Percentiles rank a stretch among this genome's conserved stretches.
Conservation (phyloP, 1,140 invertebrate genomes). For the Mamestra configurata region DNA sequence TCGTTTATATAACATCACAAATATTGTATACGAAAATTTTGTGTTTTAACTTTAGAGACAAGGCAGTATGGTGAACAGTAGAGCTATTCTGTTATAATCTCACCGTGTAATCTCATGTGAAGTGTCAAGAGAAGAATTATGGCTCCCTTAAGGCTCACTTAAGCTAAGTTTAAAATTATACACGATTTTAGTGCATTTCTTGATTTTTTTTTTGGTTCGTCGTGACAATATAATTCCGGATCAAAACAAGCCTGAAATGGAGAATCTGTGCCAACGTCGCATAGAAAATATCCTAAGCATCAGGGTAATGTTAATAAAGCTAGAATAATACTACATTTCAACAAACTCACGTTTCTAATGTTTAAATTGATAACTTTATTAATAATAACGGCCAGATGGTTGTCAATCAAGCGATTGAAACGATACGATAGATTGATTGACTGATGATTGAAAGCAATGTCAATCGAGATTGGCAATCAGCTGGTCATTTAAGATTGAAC, state of each 20-base stretch:
- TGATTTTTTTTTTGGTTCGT: slow-evolving; percentile 64
- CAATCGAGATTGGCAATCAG: slow-evolving; percentile 32
- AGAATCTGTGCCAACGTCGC: slow-evolving; percentile 70
- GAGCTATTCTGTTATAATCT: too few relatives aligned
- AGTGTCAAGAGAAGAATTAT: too few relatives aligned
- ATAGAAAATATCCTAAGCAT: slow-evolving; percentile 75
- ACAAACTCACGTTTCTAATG: slow-evolving; percentile 33
- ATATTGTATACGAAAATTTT: too few relatives aligned
- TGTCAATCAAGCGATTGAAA: slow-evolving; percentile 34
- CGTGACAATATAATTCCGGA: slow-evolving; percentile 50
- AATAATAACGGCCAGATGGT: slow-evolving; percentile 15
- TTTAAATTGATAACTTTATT: slow-evolving; percentile 38
- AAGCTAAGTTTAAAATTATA: too few relatives aligned
- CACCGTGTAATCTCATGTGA: too few relatives aligned
- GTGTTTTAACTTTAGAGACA: too few relatives aligned
- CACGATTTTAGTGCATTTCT: too few relatives aligned
- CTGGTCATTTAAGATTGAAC: slow-evolving; percentile 4
- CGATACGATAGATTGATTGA: slow-evolving; percentile 20
- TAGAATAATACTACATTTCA: slow-evolving; percentile 57
- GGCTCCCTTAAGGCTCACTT: too few relatives aligned
- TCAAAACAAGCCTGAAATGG: slow-evolving; percentile 37
- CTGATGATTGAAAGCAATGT: slow-evolving; percentile 39
- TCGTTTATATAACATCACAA: too few relatives aligned
- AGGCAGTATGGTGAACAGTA: too few relatives aligned
- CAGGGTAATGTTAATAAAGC: slow-evolving; percentile 71